These are phyloP conservation scores for Clarias gariepinus DNA, from an alignment of 2,113 vertebrate species.

Conservation along the genomic window DNA sequence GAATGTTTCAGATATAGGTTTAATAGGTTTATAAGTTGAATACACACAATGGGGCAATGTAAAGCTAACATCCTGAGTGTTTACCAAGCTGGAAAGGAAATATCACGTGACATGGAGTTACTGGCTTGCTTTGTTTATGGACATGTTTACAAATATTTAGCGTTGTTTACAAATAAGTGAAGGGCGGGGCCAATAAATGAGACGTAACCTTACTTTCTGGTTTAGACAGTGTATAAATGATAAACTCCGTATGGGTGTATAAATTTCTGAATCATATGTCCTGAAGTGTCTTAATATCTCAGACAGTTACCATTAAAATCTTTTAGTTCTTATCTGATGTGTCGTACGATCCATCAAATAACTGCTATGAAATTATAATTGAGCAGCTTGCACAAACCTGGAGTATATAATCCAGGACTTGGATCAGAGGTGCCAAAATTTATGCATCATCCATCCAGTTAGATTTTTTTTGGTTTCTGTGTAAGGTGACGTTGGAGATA, in stretches of 20 bases:
- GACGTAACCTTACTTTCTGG: background rate
- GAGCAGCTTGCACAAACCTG: background rate
- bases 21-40: background rate
- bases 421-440: background rate
- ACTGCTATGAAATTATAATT: background rate
- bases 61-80: background rate
- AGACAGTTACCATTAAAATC: background rate
- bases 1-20: background rate
- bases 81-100: no score
- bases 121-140: background rate
- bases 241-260: background rate
- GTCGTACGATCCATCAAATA: background rate
- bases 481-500: background rate
- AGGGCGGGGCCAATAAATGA: background rate
- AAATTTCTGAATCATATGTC: background rate
- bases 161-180: background rate
- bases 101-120: background rate
- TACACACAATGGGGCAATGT: background rate
- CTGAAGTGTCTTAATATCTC: background rate
- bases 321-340: no score
- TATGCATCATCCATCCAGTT: background rate
- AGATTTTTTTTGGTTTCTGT: background rate
- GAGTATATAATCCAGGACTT: no score
- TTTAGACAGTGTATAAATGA: background rate
- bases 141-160: background rate